Base-by-base conservation (phyloP, 92 coral and sea anemone genomes). In the Plumapathes pennacea region DNA sequence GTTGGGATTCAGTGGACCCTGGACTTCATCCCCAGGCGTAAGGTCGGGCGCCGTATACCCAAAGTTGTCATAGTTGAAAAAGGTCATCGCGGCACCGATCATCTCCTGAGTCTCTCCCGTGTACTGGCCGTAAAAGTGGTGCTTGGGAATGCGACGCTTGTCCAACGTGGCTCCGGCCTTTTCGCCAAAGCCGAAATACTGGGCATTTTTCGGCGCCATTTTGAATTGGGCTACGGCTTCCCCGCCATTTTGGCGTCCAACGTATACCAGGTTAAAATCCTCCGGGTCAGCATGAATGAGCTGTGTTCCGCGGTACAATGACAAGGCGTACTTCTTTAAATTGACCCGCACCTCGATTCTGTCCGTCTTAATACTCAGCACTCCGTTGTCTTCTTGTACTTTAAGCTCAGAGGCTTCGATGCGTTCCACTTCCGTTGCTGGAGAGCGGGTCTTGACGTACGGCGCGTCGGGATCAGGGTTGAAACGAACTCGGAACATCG, bases 41-140 rank as follows among this genome's bases (percentile, higher is more conserved):
- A 79, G 67, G 33, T 84, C 87, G 11, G 90, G 90, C 10, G 85
- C 90, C 0, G 85, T 62, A 58, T 84, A 84, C 5, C 90, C 90
- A 66, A 84, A 84, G 72, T 84, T 84, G 40, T 84, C 90, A 36
- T 22, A 84, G 78, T 84, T 84, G 43, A 84, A 84, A 42, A 73
- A 84, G 20, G 90, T 84, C 86, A 84, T 62, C 32, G 90, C 82
- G 5, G 90, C 64, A 13, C 85, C 85, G 1, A 65, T 73, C 63
- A 78, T 84, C 59, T 84, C 79, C 26, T 46, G 34, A 30, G 29
- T 74, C 11, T 57, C 80, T 1, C 90, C 90, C 2, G 57, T 77
- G 31, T 44, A 64, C 42, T 78, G 42, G 25, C 86, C 90, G 14
- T 72, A 84, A 69, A 84, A 84, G 56, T 84, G 90, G 38, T 84